Percentiles rank a stretch among this genome's conserved stretches.
phyloP scores from a whole-genome alignment of 1,140 invertebrate genomes.

The Condylostylus longicornis region DNA sequence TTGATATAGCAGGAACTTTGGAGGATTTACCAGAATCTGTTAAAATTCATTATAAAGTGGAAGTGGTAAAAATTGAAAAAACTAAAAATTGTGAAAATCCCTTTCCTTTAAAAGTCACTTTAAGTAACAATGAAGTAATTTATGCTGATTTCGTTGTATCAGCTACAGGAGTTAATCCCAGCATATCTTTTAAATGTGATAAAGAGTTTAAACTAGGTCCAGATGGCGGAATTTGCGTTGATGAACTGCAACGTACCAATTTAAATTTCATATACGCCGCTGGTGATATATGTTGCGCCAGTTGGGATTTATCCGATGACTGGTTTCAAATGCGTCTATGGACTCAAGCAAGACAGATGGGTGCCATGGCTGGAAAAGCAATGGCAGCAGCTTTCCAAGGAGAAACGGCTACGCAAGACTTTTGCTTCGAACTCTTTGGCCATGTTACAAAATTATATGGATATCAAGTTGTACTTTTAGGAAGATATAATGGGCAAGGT shows the following conservation, averaged over 20 bases:
- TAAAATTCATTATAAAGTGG: slow-evolving; percentile 51
- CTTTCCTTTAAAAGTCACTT: slow-evolving; percentile 57
- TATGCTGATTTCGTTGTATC: slow-evolving; percentile 88
- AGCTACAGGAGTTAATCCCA: slow-evolving; percentile 82
- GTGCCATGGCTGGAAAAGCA: slow-evolving; percentile 76
- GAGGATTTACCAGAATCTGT: slow-evolving; percentile 30
- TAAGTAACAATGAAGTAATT: slow-evolving; percentile 60
- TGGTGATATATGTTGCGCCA: slow-evolving; percentile 77
- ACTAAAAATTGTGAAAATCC: slow-evolving; percentile 22
- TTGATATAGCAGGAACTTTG: slow-evolving; percentile 44
- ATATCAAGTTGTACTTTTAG: slow-evolving; percentile 84
- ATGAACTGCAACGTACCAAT: slow-evolving; percentile 75
- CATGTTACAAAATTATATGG: slow-evolving; percentile 94
- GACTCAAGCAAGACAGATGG: slow-evolving; percentile 98
- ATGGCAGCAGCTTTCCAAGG: slow-evolving; percentile 55
- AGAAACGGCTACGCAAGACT: slow-evolving; percentile 64
- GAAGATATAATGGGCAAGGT: slow-evolving; percentile 87
- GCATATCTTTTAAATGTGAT: slow-evolving; percentile 41
- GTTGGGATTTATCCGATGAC: slow-evolving; percentile 61
- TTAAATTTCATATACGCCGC: slow-evolving; percentile 74
- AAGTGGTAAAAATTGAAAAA: slow-evolving; percentile 43
- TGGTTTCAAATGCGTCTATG: slow-evolving; percentile 97
- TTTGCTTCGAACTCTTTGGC: slow-evolving; percentile 94
- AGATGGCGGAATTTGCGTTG: slow-evolving; percentile 67
- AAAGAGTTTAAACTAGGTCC: slow-evolving; percentile 40